Evolutionary conservation across 2,113 vertebrate genomes (phyloP).

Genomic region (Gasterosteus nipponicus): DNA sequence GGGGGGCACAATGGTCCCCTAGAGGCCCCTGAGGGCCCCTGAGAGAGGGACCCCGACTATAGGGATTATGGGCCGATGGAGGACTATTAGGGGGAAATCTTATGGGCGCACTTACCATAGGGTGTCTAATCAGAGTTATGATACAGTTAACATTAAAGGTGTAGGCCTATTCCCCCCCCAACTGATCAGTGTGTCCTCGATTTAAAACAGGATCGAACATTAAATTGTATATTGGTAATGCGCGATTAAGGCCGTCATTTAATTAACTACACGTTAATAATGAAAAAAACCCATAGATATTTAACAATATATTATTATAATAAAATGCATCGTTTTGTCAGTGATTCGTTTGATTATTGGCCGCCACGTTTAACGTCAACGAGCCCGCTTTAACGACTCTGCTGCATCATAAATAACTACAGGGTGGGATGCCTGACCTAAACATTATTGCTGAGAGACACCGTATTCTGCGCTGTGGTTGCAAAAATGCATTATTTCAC

Average conservation of each 20-base stretch:
- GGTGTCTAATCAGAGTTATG: conserved; percentile 31
- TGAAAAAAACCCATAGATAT: background rate
- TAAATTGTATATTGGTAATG: background rate
- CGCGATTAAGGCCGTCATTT: background rate
- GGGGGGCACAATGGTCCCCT: conserved; percentile 69
- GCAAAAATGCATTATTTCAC: background rate
- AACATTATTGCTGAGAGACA: background rate
- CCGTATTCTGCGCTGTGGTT: background rate
- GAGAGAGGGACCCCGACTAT: conserved; percentile 59
- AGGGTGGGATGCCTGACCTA: background rate
- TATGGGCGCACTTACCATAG: conserved; percentile 9
- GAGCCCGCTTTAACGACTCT: background rate
- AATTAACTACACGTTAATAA: background rate
- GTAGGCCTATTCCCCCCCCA: background rate
- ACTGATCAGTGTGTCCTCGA: background rate
- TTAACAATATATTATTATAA: background rate
- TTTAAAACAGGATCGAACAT: background rate
- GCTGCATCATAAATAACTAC: background rate
- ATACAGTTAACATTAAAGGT: conserved; percentile 27
- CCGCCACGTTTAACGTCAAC: background rate
- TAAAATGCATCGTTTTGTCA: background rate
- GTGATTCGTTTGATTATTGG: background rate
- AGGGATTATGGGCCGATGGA: conserved; percentile 60
- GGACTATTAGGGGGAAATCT: conserved; percentile 17
- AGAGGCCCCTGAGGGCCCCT: conserved; percentile 69